Evolutionary conservation across 2,888 invertebrate genomes (phyloP).

Genomic region (Leistus spinibarbis): DNA sequence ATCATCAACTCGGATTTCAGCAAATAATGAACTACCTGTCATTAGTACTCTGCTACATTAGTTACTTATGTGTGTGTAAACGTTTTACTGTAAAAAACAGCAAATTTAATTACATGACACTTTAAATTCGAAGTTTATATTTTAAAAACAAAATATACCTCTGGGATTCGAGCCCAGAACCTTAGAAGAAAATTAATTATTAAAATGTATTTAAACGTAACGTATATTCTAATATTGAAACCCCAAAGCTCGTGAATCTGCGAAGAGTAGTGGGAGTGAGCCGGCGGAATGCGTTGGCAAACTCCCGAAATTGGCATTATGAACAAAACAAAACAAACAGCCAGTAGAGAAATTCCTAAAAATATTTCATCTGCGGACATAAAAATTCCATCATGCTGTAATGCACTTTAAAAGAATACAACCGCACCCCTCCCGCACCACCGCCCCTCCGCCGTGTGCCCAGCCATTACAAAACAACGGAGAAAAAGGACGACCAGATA

Average conservation of each 20-base stretch:
- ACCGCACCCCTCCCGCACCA: neutral
- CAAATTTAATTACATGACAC: too few species aligned
- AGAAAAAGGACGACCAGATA: neutral
- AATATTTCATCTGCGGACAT: slow-evolving; percentile 25
- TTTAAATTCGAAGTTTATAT: too few species aligned
- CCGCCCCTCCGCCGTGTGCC: neutral
- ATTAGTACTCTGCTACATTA: too few species aligned
- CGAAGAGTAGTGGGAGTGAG: neutral
- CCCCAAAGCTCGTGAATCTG: too few species aligned
- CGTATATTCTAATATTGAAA: too few species aligned
- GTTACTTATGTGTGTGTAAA: too few species aligned
- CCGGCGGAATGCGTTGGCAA: neutral
- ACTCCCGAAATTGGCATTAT: slow-evolving; percentile 9
- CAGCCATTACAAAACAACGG: neutral
- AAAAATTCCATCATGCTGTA: slow-evolving; percentile 30
- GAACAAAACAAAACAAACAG: slow-evolving; percentile 10
- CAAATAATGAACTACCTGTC: neutral
- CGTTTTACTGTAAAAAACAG: too few species aligned
- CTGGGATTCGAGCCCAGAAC: too few species aligned
- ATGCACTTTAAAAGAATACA: slow-evolving; percentile 26
- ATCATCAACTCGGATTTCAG: neutral
- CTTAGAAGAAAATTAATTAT: too few species aligned
- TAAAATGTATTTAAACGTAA: too few species aligned
- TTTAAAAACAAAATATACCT: too few species aligned
- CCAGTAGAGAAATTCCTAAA: slow-evolving; percentile 13